phyloP scores from a whole-genome alignment of 2,113 vertebrate species.

The Cnemophilus loriae region DNA sequence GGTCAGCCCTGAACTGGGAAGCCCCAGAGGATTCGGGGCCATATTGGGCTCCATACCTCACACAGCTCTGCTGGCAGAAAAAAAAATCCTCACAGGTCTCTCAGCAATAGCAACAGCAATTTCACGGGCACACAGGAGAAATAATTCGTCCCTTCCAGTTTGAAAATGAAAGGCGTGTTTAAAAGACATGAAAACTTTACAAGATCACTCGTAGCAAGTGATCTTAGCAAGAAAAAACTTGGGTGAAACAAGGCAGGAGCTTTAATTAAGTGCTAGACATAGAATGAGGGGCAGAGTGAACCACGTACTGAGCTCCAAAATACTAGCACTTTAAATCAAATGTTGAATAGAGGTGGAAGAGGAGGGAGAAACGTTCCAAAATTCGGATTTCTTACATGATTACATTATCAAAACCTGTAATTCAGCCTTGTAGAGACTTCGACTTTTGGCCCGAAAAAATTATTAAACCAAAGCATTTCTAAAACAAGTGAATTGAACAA shows the following conservation, averaged over 20 bases:
- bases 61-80: neutral
- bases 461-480: neutral
- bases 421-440: neutral
- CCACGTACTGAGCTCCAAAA: accelerated
- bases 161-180: neutral
- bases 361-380: neutral
- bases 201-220: accelerated
- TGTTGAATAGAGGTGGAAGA: neutral
- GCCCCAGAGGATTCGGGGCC: neutral
- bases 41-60: neutral
- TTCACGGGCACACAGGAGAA: neutral
- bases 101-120: neutral
- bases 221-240: neutral
- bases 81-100: neutral
- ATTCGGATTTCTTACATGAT: neutral
- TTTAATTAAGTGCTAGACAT: neutral
- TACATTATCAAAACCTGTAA: neutral
- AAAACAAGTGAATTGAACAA: neutral
- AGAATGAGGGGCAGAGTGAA: neutral
- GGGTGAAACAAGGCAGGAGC: neutral
- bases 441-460: neutral
- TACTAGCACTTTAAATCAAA: neutral
- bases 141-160: neutral
- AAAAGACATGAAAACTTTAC: neutral
- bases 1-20: neutral